A percentile compares a stretch with the other conserved stretches of the same genome.
phyloP scores from a whole-genome alignment of 2,113 vertebrate genomes.

The Peromyscus leucopus region DNA sequence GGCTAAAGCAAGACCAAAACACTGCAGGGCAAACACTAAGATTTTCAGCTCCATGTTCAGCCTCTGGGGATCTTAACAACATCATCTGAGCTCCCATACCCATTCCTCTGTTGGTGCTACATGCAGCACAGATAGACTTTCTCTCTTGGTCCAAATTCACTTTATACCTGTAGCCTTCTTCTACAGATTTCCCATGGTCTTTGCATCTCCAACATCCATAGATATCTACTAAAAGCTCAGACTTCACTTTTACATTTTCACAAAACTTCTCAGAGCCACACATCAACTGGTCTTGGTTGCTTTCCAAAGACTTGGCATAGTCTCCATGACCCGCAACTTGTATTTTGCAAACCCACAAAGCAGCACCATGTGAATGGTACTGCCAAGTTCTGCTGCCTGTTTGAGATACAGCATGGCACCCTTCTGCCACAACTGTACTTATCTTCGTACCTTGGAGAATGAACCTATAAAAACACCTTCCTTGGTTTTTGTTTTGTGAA shows the following conservation, averaged over 20 bases:
- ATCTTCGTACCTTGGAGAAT: not conserved
- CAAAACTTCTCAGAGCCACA: not conserved
- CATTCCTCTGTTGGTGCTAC: not conserved
- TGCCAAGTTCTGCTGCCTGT: not conserved
- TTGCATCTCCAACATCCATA: no score
- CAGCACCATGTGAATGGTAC: not conserved
- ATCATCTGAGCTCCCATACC: not conserved
- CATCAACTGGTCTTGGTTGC: not conserved
- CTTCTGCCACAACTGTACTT: not conserved
- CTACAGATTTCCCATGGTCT: no score
- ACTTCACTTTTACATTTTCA: not conserved
- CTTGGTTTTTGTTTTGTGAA: not conserved
- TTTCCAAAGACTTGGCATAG: no score
- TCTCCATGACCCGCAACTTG: not conserved
- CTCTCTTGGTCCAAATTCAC: not conserved
- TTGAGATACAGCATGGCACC: not conserved
- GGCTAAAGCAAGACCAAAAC: not conserved
- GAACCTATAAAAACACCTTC: not conserved
- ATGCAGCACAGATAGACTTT: no score
- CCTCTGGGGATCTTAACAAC: not conserved
- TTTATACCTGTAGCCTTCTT: not conserved
- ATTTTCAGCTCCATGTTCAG: not conserved
- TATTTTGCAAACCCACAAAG: not conserved
- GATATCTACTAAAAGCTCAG: not conserved
- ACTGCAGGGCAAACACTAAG: not conserved